Evolutionary conservation across 2,888 invertebrate genomes (phyloP), one percentile per base, ranked within the genome.

Genomic region (Prosopocoilus inquinatus): DNA sequence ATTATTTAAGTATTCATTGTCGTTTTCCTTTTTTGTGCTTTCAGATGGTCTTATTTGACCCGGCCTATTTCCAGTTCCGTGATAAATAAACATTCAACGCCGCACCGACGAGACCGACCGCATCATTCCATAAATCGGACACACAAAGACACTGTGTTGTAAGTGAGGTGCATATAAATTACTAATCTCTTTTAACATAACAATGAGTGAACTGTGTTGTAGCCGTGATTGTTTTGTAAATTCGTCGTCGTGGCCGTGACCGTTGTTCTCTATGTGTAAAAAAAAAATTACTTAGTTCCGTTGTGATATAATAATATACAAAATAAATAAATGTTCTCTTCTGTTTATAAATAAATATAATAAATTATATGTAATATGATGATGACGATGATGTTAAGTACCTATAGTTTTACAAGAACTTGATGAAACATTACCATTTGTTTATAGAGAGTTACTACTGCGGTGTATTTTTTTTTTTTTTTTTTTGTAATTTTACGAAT

Each of bases 91-190:
- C 47, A 57, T 52, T 52, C 51, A 57, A 51, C 48, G 53, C 53
- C 53, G 52, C 49, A 38, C 56, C 47, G 36, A 55, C 33, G 43
- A 50, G n/a, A n/a, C n/a, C n/a, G n/a, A n/a, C n/a, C n/a, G 20
- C 20, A 46, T 48, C 56, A 57, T 57, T 57, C 56, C 56, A 43
- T 51, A 51, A 52, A 47, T 51, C 50, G 52, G 56, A 52, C 52
- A 55, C 52, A 55, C 54, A 16, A 47, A 57, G 41, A 47, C 49
- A 28, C 3, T 28, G 20, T 53, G 33, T 39, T 44, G 56, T 53
- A 52, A 53, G 48, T 43, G 53, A 47, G 43, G 41, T 52, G 56
- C 52, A 53, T 57, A 48, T 45, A 39, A 49, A 53, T 35, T 38
- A 36, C 47, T 41, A 33, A 9, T 52, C 44, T 48, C 43, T 48